Evolutionary conservation across 2,797 vertebrate genomes (phyloP).

Genomic region (Tapera naevia): DNA sequence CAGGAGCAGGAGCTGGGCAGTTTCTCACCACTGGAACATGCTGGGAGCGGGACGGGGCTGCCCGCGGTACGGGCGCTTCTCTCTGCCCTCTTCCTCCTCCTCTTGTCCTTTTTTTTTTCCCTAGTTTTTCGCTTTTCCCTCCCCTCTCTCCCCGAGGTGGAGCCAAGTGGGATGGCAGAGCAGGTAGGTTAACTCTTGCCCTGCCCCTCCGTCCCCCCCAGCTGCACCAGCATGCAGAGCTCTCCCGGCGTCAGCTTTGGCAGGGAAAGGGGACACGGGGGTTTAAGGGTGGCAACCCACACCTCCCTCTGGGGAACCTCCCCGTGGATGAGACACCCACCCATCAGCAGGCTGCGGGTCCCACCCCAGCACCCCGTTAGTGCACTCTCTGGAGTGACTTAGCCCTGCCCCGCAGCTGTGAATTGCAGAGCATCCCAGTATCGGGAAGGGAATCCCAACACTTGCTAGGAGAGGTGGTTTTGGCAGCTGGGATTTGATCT

Average conservation of each 20-base stretch:
- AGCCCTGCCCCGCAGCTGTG: not conserved
- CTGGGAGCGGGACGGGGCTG: slow-evolving; percentile 41
- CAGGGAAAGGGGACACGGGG: not conserved
- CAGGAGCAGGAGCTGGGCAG: not conserved
- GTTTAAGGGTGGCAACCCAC: not conserved
- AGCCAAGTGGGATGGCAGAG: slow-evolving; percentile 42
- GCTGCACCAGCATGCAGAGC: not conserved
- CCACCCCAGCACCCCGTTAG: not conserved
- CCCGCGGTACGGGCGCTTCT: slow-evolving; percentile 38
- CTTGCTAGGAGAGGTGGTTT: not conserved
- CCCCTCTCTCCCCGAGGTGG: slow-evolving; percentile 56
- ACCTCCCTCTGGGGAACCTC: not conserved
- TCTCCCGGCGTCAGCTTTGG: not conserved
- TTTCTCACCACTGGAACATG: slow-evolving; percentile 68
- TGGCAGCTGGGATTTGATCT: not conserved
- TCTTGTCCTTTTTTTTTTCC: not conserved
- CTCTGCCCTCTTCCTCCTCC: not conserved
- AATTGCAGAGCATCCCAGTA: not conserved
- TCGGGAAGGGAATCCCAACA: not conserved
- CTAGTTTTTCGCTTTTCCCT: slow-evolving; percentile 36
- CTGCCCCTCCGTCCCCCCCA: not conserved
- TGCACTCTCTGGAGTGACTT: too few species aligned
- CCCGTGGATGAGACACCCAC: not conserved
- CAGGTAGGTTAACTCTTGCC: slow-evolving; percentile 67
- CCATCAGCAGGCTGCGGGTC: not conserved